Evolutionary conservation across 1,140 invertebrate genomes (phyloP).

Genomic region (Drosophila navojoa): DNA sequence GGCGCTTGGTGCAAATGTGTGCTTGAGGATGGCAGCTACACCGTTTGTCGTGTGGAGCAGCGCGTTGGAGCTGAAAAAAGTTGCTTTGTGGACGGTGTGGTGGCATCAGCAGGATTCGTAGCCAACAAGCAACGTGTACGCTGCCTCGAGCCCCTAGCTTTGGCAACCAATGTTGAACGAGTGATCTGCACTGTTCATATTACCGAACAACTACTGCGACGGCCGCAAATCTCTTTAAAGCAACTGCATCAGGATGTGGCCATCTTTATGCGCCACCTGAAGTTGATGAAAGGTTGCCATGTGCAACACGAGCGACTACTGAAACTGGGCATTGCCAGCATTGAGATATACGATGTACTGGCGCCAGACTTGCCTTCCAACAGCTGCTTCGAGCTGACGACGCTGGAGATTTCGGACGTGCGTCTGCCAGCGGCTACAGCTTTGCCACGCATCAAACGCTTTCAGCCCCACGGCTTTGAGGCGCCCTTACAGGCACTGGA

Average conservation of each 20-base stretch:
- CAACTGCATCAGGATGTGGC: constrained; percentile 41
- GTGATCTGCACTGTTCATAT: constrained; percentile 48
- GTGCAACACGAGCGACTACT: constrained; percentile 38
- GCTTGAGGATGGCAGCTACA: constrained; percentile 42
- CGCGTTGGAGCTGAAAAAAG: constrained; percentile 52
- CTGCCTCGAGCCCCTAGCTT: constrained; percentile 14
- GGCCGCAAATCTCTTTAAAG: constrained; percentile 16
- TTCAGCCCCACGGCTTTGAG: constrained; percentile 47
- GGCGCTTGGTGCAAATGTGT: constrained; percentile 56
- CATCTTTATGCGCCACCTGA: constrained; percentile 48
- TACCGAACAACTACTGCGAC: constrained; percentile 38
- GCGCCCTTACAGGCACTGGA: constrained; percentile 37
- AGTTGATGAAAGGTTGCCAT: constrained; percentile 41
- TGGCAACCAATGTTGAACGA: background rate
- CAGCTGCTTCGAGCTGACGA: constrained; percentile 41
- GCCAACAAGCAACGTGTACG: constrained; percentile 27
- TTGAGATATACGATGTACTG: constrained; percentile 40
- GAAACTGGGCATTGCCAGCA: constrained; percentile 54
- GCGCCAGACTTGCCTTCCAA: background rate
- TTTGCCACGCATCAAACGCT: constrained; percentile 16
- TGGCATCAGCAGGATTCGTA: constrained; percentile 32
- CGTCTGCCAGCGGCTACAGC: constrained; percentile 18
- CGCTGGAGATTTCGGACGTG: constrained; percentile 49
- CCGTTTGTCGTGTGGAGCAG: constrained; percentile 47
- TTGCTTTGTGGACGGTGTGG: constrained; percentile 64